Base-by-base conservation (phyloP, 2,113 vertebrate species). In the Phrynocephalus versicolor region DNA sequence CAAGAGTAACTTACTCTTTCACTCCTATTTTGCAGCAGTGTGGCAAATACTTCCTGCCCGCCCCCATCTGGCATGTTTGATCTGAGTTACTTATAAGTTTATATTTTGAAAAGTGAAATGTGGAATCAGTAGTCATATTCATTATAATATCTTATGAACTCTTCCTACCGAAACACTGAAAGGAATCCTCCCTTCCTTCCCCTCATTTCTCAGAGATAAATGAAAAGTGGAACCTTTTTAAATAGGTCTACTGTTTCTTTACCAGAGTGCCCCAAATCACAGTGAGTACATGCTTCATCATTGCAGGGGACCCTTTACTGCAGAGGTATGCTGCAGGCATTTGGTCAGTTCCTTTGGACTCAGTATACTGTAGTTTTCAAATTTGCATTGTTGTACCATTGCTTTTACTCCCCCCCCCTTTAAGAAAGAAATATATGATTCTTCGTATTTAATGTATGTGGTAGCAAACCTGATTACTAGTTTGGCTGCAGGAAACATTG, bases 361-460 rank as follows among this genome's bases (percentile, higher is more conserved):
- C 27, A 16, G 45, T 21, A n/a, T 8, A n/a, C n/a, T n/a, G n/a
- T n/a, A 9, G 51, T 83, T 83, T 79, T n/a, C 79, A 45, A 79
- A 27, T 65, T 37, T 72, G 39, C 84, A 30, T 81, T 41, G 33
- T 19, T 2, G 65, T 82, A 60, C 62, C 21, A 45, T 65, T 19
- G 8, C 18, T 65, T n/a, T n/a, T n/a, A n/a, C n/a, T 30, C 65
- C 1, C 35, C 1, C 58, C 69, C 55, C 18, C 21, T 62, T 78
- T 37, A 14, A 25, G 37, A 71, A 51, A 51, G 45, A 51, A 51
- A 51, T 6, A 58, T 13, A 3, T 33, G 33, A 19, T 6, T 45
- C 30, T 60, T 87, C 57, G 72, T 85, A 72, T 72, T 85, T 83
- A 83, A 86, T 83, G 27, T 41, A 58, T 71, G 13, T 57, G 70